These are phyloP conservation scores for Drosophila chauvacae DNA, from an alignment of 1,140 invertebrate species.

Conservation along the genomic window DNA sequence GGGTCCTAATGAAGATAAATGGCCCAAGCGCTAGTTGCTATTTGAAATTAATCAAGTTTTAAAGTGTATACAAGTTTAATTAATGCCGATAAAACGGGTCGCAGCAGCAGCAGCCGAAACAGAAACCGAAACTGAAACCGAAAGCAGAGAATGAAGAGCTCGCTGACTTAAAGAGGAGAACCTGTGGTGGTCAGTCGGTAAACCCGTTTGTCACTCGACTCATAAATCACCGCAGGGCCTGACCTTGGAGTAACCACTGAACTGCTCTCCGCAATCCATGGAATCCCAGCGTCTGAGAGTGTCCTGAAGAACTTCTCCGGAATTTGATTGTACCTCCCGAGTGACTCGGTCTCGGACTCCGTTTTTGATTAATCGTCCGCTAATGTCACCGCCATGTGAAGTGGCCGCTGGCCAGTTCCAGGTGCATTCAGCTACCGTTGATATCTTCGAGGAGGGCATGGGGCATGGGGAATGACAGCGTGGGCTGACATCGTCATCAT, in stretches of 20 bases:
- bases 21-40: slow-evolving; percentile 41
- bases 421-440: slow-evolving; percentile 32
- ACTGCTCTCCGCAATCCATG: neutral
- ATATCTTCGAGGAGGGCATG: slow-evolving; percentile 3
- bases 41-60: slow-evolving; percentile 72
- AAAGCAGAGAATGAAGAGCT: slow-evolving; percentile 30
- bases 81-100: slow-evolving; percentile 76
- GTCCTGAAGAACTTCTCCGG: slow-evolving; percentile 67
- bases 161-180: slow-evolving; percentile 25
- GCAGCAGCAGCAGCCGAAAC: slow-evolving; percentile 7
- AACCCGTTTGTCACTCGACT: slow-evolving; percentile 76
- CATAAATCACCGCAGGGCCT: slow-evolving; percentile 70
- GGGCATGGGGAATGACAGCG: slow-evolving; percentile 27
- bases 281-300: slow-evolving; percentile 8
- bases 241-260: slow-evolving; percentile 56
- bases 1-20: slow-evolving; percentile 75
- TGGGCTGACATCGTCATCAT: slow-evolving; percentile 56
- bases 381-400: slow-evolving; percentile 63
- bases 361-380: slow-evolving; percentile 66
- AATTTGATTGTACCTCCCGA: slow-evolving; percentile 49
- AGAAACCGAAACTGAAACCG: slow-evolving; percentile 30
- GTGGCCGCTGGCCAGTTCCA: slow-evolving; percentile 18
- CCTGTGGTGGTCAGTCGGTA: slow-evolving; percentile 29
- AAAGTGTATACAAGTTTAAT: slow-evolving; percentile 64
- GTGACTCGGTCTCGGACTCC: neutral